Base-by-base conservation (phyloP, 2,113 vertebrate species). In the Oncorhynchus keta region DNA sequence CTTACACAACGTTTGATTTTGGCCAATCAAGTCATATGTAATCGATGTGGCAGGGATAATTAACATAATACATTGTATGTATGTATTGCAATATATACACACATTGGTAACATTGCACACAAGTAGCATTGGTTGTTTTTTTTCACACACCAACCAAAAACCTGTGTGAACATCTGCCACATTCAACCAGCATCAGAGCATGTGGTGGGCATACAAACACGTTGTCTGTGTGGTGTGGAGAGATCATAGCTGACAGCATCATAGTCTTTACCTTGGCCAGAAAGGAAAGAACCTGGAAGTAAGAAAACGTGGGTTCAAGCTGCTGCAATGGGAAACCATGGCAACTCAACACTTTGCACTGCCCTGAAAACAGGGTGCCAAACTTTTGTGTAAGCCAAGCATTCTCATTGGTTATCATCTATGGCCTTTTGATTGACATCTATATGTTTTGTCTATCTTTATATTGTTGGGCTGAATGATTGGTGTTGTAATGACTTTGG, bases 271-370 rank as follows among this genome's bases (percentile, higher is more conserved):
- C 85, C 85, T 86, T 86, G 65, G 78, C 83, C 81, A 84, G 81
- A 80, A 77, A 86, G 68, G 74, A 71, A 28, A 84, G 81, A 74
- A 87, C 85, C 85, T 87, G 83, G 69, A 87, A 81, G 81, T 83
- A 65, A 87, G 79, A 87, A 72, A 83, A 80, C 75, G 74, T 65
- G 80, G 75, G 78, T 84, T 83, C 78, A 83, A 80, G 76, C 24
- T 77, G 61, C 48, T 70, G 51, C 79, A 76, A 81, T 68, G 55
- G 51, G 68, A 26, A 65, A 39, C 67, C 78, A 80, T 51, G 39
- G 64, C 74, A 57, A 66, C 61, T 70, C 79, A 78, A 83, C 71
- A 66, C 28, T 49, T 30, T 35, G 73, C 73, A n/a, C 35, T 70
- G 73, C n/a, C 61, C 39, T 35, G 11, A 65, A 18, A 30, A 68